Conservation (phyloP, 2,113 vertebrate species). For the Poeciliopsis prolifica region DNA sequence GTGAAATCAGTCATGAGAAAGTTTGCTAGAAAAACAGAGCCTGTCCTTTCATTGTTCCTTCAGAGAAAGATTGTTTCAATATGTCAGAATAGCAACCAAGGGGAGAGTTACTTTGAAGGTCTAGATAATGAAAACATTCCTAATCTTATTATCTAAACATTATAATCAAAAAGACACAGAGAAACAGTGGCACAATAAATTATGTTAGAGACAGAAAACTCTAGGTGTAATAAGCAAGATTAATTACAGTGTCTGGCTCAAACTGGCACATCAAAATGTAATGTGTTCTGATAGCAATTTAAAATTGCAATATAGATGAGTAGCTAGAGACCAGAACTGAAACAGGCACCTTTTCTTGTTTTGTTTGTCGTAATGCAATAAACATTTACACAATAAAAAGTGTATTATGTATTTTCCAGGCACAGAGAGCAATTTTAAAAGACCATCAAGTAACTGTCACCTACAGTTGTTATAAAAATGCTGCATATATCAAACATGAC, state of each 20-base stretch:
- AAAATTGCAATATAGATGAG: no score
- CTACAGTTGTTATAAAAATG: no score
- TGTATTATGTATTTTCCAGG: no score
- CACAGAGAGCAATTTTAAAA: no score
- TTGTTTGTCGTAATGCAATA: no score
- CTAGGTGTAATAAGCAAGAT: constrained; percentile 1
- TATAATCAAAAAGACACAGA: background rate
- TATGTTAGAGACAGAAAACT: background rate
- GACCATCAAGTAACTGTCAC: no score
- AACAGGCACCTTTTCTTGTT: background rate
- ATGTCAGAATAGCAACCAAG: background rate
- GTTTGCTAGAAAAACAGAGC: constrained; percentile 15
- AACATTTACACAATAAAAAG: no score
- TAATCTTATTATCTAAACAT: background rate
- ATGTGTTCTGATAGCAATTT: background rate
- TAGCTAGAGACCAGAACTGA: background rate
- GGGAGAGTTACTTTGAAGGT: background rate
- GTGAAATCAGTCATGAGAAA: constrained; percentile 38
- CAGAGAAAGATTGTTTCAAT: constrained; percentile 10
- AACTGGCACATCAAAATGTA: background rate
- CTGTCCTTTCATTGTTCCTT: constrained; percentile 4
- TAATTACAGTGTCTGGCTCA: background rate
- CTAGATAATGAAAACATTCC: background rate
- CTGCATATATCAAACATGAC: no score
- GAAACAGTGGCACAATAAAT: background rate